Evolutionary conservation across 1,140 invertebrate genomes (phyloP).

Genomic region (Arion vulgaris): DNA sequence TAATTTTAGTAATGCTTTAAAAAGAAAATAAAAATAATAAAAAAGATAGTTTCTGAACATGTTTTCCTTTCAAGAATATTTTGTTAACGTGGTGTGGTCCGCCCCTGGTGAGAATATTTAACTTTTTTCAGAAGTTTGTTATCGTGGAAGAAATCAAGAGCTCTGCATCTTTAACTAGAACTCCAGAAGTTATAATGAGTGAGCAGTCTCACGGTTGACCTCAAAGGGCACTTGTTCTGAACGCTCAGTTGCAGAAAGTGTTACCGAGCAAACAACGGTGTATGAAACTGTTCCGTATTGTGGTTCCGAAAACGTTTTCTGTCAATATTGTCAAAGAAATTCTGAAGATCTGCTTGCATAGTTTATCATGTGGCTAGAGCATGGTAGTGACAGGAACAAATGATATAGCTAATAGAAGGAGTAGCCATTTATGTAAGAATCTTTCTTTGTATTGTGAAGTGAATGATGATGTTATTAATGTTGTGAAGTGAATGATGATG

Average conservation of each 20-base stretch:
- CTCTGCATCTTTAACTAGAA: constrained; percentile 9
- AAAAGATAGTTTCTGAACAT: too few relatives aligned
- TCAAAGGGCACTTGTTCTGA: not conserved
- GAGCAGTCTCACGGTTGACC: constrained; percentile 10
- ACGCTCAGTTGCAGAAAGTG: not conserved
- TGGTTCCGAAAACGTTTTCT: not conserved
- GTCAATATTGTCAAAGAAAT: not conserved
- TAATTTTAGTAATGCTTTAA: too few relatives aligned
- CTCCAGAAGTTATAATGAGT: not conserved
- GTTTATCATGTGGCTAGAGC: not conserved
- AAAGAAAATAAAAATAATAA: too few relatives aligned
- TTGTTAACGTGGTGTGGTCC: too few relatives aligned
- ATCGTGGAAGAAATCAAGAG: constrained; percentile 20
- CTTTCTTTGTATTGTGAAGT: too few relatives aligned
- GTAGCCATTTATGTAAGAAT: not conserved
- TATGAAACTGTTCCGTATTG: not conserved
- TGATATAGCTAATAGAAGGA: too few relatives aligned
- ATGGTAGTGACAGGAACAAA: too few relatives aligned
- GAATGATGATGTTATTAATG: too few relatives aligned
- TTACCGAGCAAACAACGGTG: not conserved
- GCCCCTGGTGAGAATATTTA: not conserved
- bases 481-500: too few relatives aligned
- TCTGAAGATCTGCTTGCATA: not conserved
- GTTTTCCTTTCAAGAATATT: too few relatives aligned
- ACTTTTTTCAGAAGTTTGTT: not conserved